A percentile compares a stretch with the other conserved stretches of the same genome.
Conservation (phyloP, 2,113 vertebrate genomes). For the Hydrolagus affinis region DNA sequence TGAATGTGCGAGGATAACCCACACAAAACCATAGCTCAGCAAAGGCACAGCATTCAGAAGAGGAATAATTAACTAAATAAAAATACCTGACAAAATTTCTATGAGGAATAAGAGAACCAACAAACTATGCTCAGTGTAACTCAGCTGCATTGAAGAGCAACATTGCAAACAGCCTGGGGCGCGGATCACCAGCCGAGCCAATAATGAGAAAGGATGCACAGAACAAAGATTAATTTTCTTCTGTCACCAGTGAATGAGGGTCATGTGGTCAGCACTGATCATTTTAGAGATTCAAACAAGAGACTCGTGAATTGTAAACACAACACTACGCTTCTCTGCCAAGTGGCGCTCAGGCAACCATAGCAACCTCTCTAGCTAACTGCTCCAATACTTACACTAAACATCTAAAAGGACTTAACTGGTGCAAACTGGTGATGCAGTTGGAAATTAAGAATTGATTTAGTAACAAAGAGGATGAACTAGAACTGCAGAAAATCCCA, state of each 20-base stretch:
- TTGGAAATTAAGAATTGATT: not conserved
- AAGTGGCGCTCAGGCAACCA: not conserved
- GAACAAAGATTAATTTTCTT: not conserved
- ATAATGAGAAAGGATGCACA: not conserved
- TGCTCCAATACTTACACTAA: not conserved
- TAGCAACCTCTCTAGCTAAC: not conserved
- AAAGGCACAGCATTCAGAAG: not conserved
- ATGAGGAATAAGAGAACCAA: too few species aligned
- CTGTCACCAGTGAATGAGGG: not conserved
- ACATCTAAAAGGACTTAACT: not conserved
- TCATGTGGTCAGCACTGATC: not conserved
- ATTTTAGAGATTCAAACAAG: not conserved
- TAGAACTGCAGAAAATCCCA: not conserved
- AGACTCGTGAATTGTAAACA: slow-evolving; percentile 3
- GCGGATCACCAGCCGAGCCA: not conserved
- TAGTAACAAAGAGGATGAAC: too few species aligned
- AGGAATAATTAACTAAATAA: not conserved
- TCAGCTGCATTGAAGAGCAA: too few species aligned
- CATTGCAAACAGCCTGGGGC: not conserved
- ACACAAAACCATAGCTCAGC: not conserved
- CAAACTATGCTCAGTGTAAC: too few species aligned
- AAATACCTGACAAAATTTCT: too few species aligned
- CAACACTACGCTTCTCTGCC: not conserved
- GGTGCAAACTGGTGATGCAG: not conserved
- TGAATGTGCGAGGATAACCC: too few species aligned